phyloP scores from a whole-genome alignment of 2,113 vertebrate genomes.

The Dasypus novemcinctus region DNA sequence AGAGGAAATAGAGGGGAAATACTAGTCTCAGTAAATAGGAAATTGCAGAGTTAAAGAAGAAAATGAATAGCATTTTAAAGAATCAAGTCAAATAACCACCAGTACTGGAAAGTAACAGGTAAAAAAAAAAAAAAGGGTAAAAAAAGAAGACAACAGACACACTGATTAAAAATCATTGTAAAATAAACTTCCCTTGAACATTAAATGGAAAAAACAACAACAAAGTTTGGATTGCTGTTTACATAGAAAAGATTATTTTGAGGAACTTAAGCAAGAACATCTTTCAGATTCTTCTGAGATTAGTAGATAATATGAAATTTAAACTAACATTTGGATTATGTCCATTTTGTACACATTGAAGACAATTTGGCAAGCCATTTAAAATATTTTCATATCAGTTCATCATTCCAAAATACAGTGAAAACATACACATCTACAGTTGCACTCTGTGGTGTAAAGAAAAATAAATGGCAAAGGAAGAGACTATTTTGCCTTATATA shows the following conservation, averaged over 20 bases:
- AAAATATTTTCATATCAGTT: constrained; percentile 65
- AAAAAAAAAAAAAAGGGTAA: constrained; percentile 1
- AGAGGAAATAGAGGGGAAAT: background rate
- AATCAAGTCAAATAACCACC: background rate
- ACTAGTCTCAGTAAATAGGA: background rate
- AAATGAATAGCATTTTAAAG: constrained; percentile 5
- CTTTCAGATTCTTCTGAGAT: constrained; percentile 63
- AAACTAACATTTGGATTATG: constrained; percentile 66
- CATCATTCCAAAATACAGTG: constrained; percentile 55
- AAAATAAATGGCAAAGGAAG: constrained; percentile 9
- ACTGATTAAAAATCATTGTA: constrained; percentile 41
- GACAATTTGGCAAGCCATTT: constrained; percentile 66
- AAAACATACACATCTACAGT: constrained; percentile 52
- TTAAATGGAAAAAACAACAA: constrained; percentile 51
- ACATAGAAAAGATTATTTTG: constrained; percentile 62
- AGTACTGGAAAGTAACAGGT: background rate
- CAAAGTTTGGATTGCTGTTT: constrained; percentile 41
- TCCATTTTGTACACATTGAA: constrained; percentile 60
- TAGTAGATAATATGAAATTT: constrained; percentile 62
- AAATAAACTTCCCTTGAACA: constrained; percentile 57
- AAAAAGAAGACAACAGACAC: constrained; percentile 43
- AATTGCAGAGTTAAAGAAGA: background rate
- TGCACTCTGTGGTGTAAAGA: background rate
- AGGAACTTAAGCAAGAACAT: constrained; percentile 70
- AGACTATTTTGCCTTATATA: constrained; percentile 31